These are phyloP conservation scores for Ischnura elegans DNA, from an alignment of 2,888 invertebrate genomes.

Conservation along the genomic window DNA sequence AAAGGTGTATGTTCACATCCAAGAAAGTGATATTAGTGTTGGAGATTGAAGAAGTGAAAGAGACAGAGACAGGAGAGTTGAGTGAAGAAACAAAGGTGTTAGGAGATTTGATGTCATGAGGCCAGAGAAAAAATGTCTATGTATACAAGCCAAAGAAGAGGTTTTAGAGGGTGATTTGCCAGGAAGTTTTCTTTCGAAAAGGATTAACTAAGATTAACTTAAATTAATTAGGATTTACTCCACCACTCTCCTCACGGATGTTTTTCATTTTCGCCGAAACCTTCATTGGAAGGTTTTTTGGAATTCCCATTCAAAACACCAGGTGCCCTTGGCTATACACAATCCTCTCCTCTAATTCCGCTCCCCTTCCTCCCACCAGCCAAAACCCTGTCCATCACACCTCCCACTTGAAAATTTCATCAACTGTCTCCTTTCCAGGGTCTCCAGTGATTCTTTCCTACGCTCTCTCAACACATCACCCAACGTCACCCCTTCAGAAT, in stretches of 20 bases:
- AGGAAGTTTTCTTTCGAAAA: too few relatives aligned
- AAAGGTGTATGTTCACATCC: too few relatives aligned
- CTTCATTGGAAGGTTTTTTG: neutral
- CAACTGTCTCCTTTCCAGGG: neutral
- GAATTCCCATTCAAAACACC: neutral
- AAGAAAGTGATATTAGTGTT: too few relatives aligned
- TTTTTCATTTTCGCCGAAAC: neutral
- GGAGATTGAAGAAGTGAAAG: too few relatives aligned
- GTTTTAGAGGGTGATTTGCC: too few relatives aligned
- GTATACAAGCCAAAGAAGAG: too few relatives aligned
- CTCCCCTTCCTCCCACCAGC: neutral
- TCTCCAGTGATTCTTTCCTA: conserved; percentile 1
- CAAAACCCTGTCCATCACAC: neutral
- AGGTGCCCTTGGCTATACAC: neutral
- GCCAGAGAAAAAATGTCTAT: too few relatives aligned
- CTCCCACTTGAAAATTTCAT: neutral
- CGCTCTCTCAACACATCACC: neutral
- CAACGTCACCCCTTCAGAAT: too few relatives aligned
- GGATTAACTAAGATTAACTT: too few relatives aligned
- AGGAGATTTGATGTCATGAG: neutral
- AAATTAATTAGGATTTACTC: too few relatives aligned
- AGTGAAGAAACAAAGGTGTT: neutral
- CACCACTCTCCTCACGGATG: neutral
- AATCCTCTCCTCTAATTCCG: neutral
- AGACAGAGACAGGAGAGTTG: too few relatives aligned